Percentiles rank a stretch among this genome's conserved stretches.
Conservation (phyloP, 37 sponge, comb jelly and placozoan species). For the Spongilla lacustris region DNA sequence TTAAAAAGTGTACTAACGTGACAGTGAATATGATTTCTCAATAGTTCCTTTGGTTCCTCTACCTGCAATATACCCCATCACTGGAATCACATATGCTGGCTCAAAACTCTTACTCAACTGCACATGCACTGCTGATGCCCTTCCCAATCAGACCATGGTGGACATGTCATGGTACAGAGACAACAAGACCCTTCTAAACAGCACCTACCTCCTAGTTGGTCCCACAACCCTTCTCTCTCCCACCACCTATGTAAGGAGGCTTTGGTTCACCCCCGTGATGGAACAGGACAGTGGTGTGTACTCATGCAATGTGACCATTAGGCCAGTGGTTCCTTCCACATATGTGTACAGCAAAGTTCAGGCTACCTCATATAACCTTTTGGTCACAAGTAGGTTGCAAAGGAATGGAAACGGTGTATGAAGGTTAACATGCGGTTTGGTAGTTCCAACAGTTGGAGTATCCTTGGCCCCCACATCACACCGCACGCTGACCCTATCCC, state of each 20-base stretch:
- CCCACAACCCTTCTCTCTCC: background rate
- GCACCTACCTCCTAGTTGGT: background rate
- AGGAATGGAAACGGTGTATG: no score
- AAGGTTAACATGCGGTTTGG: background rate
- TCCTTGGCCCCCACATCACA: background rate
- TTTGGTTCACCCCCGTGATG: background rate
- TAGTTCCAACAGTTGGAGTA: background rate
- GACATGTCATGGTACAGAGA: background rate
- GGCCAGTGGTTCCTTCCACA: background rate
- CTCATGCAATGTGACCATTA: background rate
- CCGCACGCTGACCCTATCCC: background rate
- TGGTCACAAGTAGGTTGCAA: background rate
- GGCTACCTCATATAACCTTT: background rate
- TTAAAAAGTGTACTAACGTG: no score
- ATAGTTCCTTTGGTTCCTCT: background rate
- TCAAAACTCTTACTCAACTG: background rate
- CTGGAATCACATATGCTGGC: background rate
- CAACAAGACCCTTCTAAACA: background rate
- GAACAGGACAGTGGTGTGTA: background rate
- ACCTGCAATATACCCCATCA: background rate
- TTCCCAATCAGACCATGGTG: background rate
- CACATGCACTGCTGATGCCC: background rate
- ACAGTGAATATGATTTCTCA: no score
- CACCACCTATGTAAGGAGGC: background rate
- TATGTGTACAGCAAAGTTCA: background rate